Percentiles rank a stretch among this genome's conserved stretches.
These are phyloP conservation scores for Saccostrea cuccullata DNA, from an alignment of 1,140 invertebrate species.

Conservation along the genomic window DNA sequence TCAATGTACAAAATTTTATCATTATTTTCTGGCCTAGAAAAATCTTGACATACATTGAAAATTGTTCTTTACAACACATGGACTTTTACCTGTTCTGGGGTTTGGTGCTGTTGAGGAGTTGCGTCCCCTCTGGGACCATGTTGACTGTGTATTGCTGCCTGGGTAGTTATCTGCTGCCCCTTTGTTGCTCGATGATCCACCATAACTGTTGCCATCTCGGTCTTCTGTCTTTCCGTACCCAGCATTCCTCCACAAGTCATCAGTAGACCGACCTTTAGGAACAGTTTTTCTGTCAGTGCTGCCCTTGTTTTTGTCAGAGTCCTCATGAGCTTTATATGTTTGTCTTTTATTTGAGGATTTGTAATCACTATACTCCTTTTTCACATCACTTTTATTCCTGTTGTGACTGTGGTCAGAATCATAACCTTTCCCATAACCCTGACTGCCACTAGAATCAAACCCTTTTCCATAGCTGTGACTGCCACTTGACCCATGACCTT, in stretches of 20 bases:
- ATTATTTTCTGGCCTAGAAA: background rate
- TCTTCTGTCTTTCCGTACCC: slow-evolving; percentile 4
- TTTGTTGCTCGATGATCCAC: slow-evolving; percentile 4
- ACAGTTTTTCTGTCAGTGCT: background rate
- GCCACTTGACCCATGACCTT: background rate
- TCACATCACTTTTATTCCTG: background rate
- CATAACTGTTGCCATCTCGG: background rate
- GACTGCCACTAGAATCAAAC: background rate
- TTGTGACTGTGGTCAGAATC: background rate
- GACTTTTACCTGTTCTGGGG: background rate
- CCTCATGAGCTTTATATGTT: background rate
- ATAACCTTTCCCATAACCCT: background rate
- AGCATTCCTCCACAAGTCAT: slow-evolving; percentile 39
- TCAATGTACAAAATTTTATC: background rate
- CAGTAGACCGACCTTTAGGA: slow-evolving; percentile 9
- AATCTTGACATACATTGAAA: background rate
- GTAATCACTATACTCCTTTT: background rate
- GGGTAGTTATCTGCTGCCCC: background rate
- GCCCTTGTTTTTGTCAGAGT: background rate
- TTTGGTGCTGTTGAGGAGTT: background rate
- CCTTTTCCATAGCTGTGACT: background rate
- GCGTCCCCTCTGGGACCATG: slow-evolving; percentile 15
- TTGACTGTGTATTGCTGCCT: slow-evolving; percentile 32
- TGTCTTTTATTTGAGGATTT: background rate
- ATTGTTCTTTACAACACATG: background rate